These are phyloP conservation scores for Ceratina japonica DNA, from an alignment of 1,140 invertebrate species.

Conservation along the genomic window DNA sequence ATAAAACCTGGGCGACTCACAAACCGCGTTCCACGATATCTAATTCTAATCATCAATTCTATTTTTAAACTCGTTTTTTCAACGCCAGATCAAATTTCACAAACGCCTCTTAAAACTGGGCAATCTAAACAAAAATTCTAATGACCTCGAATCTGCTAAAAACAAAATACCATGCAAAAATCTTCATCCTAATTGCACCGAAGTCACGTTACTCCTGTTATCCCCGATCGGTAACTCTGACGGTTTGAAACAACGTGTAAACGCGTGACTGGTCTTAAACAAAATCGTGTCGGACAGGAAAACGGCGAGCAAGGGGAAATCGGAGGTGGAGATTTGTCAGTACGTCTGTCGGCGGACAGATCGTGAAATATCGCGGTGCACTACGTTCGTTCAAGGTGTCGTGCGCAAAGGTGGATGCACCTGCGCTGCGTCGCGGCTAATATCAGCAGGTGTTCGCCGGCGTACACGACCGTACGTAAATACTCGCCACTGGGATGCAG, in stretches of 20 bases:
- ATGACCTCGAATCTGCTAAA: no score
- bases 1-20: not conserved
- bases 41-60: constrained; percentile 5
- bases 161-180: no score
- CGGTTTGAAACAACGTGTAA: no score
- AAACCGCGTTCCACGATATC: not conserved
- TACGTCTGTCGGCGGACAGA: not conserved
- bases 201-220: not conserved
- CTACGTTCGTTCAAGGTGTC: constrained; percentile 33
- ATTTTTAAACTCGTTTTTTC: constrained; percentile 4
- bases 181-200: no score
- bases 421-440: constrained; percentile 46
- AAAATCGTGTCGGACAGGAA: not conserved
- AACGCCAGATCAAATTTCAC: not conserved
- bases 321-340: not conserved
- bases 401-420: constrained; percentile 44
- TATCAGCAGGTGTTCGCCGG: constrained; percentile 44
- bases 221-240: no score
- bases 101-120: not conserved
- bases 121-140: not conserved
- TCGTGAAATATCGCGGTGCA: constrained; percentile 37
- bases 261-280: not conserved
- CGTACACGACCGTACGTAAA: constrained; percentile 17
- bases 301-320: not conserved
- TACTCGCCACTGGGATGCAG: not conserved